phyloP scores from a whole-genome alignment of 2,113 vertebrate genomes.

The Bos javanicus region DNA sequence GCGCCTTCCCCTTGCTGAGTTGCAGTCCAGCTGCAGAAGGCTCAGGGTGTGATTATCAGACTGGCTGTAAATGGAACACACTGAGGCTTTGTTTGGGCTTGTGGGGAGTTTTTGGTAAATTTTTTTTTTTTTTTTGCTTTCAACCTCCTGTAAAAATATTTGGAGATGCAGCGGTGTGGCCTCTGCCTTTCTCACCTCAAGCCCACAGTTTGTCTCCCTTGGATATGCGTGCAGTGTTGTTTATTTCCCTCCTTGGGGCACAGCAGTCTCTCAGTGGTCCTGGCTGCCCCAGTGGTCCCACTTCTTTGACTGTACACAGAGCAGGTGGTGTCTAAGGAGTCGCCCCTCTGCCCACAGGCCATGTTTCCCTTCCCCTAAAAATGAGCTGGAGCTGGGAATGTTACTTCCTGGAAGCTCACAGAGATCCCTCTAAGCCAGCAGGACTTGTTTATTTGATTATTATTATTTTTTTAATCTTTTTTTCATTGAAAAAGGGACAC shows the following conservation, averaged over 20 bases:
- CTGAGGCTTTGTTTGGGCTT: slow-evolving; percentile 59
- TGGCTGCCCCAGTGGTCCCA: background rate
- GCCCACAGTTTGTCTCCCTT: slow-evolving; percentile 19
- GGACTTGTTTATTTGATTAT: slow-evolving; percentile 52
- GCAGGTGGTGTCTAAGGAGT: background rate
- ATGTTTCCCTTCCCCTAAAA: background rate
- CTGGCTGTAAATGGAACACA: slow-evolving; percentile 53
- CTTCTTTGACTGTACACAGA: slow-evolving; percentile 5
- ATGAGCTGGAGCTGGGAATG: background rate
- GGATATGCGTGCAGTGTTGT: background rate
- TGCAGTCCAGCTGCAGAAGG: slow-evolving; percentile 20
- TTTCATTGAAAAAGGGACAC: slow-evolving; percentile 29
- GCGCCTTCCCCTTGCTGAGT: slow-evolving; percentile 31
- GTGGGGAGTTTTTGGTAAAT: slow-evolving; percentile 50
- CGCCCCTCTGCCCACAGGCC: background rate
- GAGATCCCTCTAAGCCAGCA: slow-evolving; percentile 40
- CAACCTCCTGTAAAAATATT: slow-evolving; percentile 51
- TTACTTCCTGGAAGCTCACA: slow-evolving; percentile 48
- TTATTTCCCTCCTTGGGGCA: background rate
- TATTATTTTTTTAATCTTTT: background rate
- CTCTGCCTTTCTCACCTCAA: slow-evolving; percentile 26
- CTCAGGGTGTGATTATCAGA: slow-evolving; percentile 47
- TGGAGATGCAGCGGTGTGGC: slow-evolving; percentile 41
- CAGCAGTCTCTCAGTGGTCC: background rate
- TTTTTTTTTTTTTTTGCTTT: slow-evolving; percentile 5